These are phyloP conservation scores for Coenonympha arcania DNA, from an alignment of 2,888 invertebrate genomes.

Conservation along the genomic window DNA sequence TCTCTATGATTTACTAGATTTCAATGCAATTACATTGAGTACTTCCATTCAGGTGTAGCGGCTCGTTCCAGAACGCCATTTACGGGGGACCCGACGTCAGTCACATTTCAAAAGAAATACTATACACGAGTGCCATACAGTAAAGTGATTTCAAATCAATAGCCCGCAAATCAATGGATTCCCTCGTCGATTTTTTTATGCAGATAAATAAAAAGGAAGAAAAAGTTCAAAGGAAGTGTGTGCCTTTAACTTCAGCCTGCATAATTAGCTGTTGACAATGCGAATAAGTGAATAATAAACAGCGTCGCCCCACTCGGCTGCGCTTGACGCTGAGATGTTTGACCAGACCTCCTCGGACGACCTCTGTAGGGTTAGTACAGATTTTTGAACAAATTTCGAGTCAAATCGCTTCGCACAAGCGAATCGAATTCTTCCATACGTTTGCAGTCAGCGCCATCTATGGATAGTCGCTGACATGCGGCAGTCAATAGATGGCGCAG, in stretches of 20 bases:
- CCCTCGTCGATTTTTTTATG: conserved; percentile 21
- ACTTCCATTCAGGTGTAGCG: conserved; percentile 26
- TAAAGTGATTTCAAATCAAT: conserved; percentile 27
- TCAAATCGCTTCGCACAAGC: too few relatives aligned
- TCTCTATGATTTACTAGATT: conserved; percentile 27
- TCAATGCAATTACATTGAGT: conserved; percentile 24
- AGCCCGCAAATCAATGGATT: conserved; percentile 24
- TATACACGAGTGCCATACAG: conserved; percentile 23
- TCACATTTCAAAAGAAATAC: conserved; percentile 24
- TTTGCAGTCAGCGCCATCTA: too few relatives aligned
- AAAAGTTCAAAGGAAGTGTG: conserved; percentile 28
- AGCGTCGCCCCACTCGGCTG: conserved; percentile 25
- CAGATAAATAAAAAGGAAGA: conserved; percentile 21
- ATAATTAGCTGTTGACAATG: conserved; percentile 33
- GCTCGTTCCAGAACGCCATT: conserved; percentile 23
- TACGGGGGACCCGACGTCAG: conserved; percentile 21
- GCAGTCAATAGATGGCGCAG: too few relatives aligned
- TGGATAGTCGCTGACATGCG: too few relatives aligned
- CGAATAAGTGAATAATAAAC: conserved; percentile 33
- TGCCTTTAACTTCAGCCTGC: conserved; percentile 28
- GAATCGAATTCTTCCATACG: too few relatives aligned
- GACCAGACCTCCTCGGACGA: conserved; percentile 6
- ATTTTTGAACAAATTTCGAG: too few relatives aligned
- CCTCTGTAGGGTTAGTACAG: too few relatives aligned
- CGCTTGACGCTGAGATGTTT: conserved; percentile 26